A percentile compares a stretch with the other conserved stretches of the same genome.
Conservation (phyloP, 2,888 invertebrate genomes). For the Drosophila putrida region DNA sequence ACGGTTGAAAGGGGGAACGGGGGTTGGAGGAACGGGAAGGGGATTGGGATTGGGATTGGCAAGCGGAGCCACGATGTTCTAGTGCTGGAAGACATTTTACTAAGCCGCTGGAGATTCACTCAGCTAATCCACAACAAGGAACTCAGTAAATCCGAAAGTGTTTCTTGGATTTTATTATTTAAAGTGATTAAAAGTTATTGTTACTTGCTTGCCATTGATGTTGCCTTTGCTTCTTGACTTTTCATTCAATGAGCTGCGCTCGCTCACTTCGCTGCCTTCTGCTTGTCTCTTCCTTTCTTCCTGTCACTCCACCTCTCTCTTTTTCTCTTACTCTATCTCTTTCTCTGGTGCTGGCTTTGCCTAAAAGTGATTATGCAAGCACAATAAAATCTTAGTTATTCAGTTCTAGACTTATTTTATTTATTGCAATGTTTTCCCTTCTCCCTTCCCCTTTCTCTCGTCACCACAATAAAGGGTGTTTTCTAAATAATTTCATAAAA, state of each 20-base stretch:
- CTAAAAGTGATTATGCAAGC: constrained; percentile 57
- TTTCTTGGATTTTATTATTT: constrained; percentile 79
- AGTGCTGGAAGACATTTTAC: constrained; percentile 62
- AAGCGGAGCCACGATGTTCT: constrained; percentile 42
- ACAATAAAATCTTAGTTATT: constrained; percentile 60
- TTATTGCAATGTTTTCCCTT: constrained; percentile 15
- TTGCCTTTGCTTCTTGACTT: constrained; percentile 56
- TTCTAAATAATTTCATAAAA: constrained; percentile 17
- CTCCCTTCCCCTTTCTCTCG: background rate
- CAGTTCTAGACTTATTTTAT: constrained; percentile 41
- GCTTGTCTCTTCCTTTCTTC: background rate
- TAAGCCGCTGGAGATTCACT: constrained; percentile 65
- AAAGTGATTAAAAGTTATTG: constrained; percentile 78
- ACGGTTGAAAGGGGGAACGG: constrained; percentile 32
- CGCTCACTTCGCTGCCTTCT: constrained; percentile 29
- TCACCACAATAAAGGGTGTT: background rate
- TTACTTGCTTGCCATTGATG: constrained; percentile 49
- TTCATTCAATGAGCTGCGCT: constrained; percentile 42
- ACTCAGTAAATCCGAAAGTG: constrained; percentile 76
- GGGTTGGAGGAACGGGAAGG: background rate
- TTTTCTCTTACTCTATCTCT: background rate
- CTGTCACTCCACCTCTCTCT: background rate
- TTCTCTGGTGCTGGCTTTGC: constrained; percentile 4
- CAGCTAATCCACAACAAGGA: constrained; percentile 68
- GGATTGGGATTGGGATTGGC: background rate